Conservation (phyloP, 2,888 invertebrate genomes). For the Kuschelorhynchus macadamiae region DNA sequence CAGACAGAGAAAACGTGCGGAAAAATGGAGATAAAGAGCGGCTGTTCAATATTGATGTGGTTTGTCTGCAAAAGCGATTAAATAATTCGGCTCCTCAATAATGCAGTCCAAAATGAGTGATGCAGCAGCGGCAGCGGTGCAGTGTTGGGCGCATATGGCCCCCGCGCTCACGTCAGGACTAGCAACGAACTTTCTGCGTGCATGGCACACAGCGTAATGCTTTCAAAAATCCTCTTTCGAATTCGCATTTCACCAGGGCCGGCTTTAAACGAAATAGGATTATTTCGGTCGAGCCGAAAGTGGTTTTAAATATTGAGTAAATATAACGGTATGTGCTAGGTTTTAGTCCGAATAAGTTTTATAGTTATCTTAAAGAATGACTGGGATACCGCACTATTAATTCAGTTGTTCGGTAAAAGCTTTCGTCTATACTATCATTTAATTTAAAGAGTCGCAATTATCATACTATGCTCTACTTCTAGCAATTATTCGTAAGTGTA, state of each 20-base stretch:
- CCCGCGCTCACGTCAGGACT: conserved; percentile 54
- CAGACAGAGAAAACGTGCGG: neutral
- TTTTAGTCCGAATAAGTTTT: no score
- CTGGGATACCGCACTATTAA: no score
- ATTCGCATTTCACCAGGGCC: conserved; percentile 25
- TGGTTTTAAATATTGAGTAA: no score
- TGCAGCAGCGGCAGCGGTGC: conserved; percentile 45
- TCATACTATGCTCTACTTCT: no score
- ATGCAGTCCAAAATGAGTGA: conserved; percentile 61
- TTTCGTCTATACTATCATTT: no score
- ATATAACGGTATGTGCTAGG: no score
- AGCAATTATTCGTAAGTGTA: no score
- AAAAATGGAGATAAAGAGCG: conserved; percentile 27
- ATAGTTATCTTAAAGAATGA: no score
- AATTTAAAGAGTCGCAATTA: no score
- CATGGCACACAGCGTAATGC: conserved; percentile 26
- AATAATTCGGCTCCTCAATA: conserved; percentile 66
- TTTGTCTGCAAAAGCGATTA: conserved; percentile 66
- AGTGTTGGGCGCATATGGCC: conserved; percentile 47
- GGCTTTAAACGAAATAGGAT: neutral
- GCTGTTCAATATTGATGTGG: conserved; percentile 63
- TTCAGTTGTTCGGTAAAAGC: no score
- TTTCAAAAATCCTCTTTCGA: conserved; percentile 39
- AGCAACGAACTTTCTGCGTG: conserved; percentile 45
- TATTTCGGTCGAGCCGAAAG: no score